Evolutionary conservation across 2,113 vertebrate genomes (phyloP), one percentile per base, ranked within the genome.

Genomic region (Narcine bancroftii): DNA sequence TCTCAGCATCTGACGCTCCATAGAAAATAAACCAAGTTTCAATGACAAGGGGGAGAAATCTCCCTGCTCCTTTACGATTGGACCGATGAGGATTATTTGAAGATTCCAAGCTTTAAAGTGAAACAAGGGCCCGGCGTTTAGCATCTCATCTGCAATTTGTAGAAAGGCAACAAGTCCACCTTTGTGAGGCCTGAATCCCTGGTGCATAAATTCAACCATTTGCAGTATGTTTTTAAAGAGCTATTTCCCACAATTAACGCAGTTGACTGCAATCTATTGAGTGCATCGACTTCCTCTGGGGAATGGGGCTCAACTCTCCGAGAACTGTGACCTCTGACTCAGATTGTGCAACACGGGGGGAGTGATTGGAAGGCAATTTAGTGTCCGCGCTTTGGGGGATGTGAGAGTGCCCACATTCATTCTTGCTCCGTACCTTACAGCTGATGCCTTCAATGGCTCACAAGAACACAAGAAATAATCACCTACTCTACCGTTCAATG

Each of bases 221-320:
- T 83, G 24, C 42, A 9, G 6, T 29, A 47, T 79, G 79, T 83
- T 83, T 53, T 83, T 53, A 33, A 53, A 53, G 79, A 83, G 79
- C 6, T 33, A 29, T 17, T 83, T 83, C 29, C 50, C 47, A 53
- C 79, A 83, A 83, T 83, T 83, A 83, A 53, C 29, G 79, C 79
- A 83, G 45, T 83, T 83, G 79, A 17, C 79, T 83, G 79, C 47
- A 83, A 83, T n/a, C 26, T 53, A 83, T 53, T 83, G 47, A 83
- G 47, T 83, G 45, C 79, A 33, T 53, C 29, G 9, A 53, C 0
- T 6, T 56, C 33, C 79, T 33, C 47, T 15, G 47, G 79, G 79
- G 29, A 33, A 9, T 50, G 45, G 77, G 47, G 77, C 13, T 33
- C 26, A 50, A 10, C 10, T 53, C 77, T 53, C 77, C 13, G 45